Base-by-base conservation (phyloP, 2,888 invertebrate species). In the Zelleria hepariella region DNA sequence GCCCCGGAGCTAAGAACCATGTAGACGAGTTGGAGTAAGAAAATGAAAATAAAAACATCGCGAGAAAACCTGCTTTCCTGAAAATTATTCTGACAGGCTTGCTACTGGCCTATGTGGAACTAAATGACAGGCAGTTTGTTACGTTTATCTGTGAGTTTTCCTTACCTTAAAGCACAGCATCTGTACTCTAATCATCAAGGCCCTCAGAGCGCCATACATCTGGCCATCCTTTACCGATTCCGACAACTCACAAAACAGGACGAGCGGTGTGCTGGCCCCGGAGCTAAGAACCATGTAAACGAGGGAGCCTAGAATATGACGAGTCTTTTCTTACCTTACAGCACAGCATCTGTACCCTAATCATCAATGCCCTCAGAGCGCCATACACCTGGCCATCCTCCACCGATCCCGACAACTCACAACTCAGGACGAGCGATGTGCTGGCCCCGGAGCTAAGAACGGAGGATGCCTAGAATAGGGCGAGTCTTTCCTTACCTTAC, bases 301-400 rank as follows among this genome's bases (percentile, higher is more conserved):
- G 15, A 15, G 32, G 32, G n/a, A n/a, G 15, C 10, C 4, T 1
- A 42, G 15, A 15, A 15, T 42, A 4, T 42, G 10, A 32, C 10
- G 4, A 26, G 26, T 26, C 7, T 5, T 4, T 26, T 26, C 4
- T 26, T 42, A 86, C 87, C 74, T 75, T 77, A 64, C 77, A 77
- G 59, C 87, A 88, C 58, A 88, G 59, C 75, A 83, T 82, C 62
- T 88, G 88, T n/a, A n/a, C n/a, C n/a, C n/a, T n/a, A 60, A 87
- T 77, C 86, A 87, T 83, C 23, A 88, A 61, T 0, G 82, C 82
- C 60, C 86, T 75, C 21, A 88, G 65, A 5, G 80, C 83, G 32
- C 68, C 72, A 65, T 75, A 79, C 58, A 81, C 80, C 65, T 67
- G 68, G n/a, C n/a, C 2, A 42, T 15, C 15, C 5, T 42, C 15